Percentiles rank a stretch among this genome's conserved stretches.
phyloP scores from a whole-genome alignment of 2,888 invertebrate genomes.

The Drosophila melanocephala region DNA sequence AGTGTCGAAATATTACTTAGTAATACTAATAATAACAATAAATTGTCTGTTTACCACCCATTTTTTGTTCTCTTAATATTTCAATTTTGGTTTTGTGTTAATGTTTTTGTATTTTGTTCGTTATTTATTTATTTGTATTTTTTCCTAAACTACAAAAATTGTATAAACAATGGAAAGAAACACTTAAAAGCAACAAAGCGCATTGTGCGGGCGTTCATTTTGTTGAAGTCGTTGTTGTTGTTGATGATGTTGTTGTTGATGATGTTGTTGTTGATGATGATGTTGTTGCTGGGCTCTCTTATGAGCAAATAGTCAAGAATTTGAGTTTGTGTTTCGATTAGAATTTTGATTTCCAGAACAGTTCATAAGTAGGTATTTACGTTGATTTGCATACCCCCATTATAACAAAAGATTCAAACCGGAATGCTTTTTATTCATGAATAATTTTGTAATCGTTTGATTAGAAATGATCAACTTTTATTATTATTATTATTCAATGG shows the following conservation, averaged over 20 bases:
- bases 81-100: slow-evolving; percentile 10
- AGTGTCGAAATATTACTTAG: slow-evolving; percentile 63
- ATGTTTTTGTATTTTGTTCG: neutral
- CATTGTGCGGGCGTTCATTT: slow-evolving; percentile 29
- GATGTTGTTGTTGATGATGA: neutral
- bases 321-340: slow-evolving; percentile 8
- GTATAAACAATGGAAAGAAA: slow-evolving; percentile 54
- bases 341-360: slow-evolving; percentile 4
- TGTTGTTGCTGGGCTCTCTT: slow-evolving; percentile 8
- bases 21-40: slow-evolving; percentile 71
- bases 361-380: neutral
- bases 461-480: neutral
- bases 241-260: neutral
- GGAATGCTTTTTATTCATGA: neutral
- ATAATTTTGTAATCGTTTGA: neutral
- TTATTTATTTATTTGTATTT: slow-evolving; percentile 15
- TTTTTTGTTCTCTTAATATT: slow-evolving; percentile 7
- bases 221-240: neutral
- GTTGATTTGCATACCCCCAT: slow-evolving; percentile 1
- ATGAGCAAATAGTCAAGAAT: slow-evolving; percentile 38
- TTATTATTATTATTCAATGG: neutral
- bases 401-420: slow-evolving; percentile 3
- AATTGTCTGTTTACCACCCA: slow-evolving; percentile 40
- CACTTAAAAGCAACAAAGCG: slow-evolving; percentile 38
- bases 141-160: slow-evolving; percentile 45